Percentiles rank a stretch among this genome's conserved stretches.
Evolutionary conservation across 1,140 invertebrate species (phyloP).

Genomic region (Drosophila varians): DNA sequence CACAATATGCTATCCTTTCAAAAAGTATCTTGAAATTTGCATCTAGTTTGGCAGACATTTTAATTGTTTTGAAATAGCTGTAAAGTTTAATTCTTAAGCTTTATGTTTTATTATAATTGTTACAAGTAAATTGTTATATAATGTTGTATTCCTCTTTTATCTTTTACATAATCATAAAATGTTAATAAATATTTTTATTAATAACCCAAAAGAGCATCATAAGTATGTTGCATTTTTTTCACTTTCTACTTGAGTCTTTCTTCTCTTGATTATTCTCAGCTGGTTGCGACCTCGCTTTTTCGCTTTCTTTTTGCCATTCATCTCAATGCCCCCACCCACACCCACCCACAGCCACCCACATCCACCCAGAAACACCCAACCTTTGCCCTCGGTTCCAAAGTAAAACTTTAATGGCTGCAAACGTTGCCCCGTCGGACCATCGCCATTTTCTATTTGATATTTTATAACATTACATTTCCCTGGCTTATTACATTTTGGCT

Average conservation of each 20-base stretch:
- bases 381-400: conserved; percentile 67
- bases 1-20: conserved; percentile 17
- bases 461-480: conserved; percentile 82
- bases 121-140: background rate
- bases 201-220: conserved; percentile 2
- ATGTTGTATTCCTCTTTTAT: too few relatives aligned
- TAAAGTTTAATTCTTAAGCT: background rate
- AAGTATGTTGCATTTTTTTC: too few relatives aligned
- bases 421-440: conserved; percentile 48
- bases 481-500: conserved; percentile 82
- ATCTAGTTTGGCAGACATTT: conserved; percentile 10
- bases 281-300: conserved; percentile 4
- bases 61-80: background rate
- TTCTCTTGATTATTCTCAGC: conserved; percentile 6
- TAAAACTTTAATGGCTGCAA: conserved; percentile 77
- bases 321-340: background rate
- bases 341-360: background rate
- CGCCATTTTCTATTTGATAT: conserved; percentile 76
- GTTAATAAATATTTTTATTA: too few relatives aligned
- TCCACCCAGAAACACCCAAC: background rate
- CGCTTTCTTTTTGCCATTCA: background rate
- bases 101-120: background rate
- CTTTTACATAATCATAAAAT: too few relatives aligned
- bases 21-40: conserved; percentile 19
- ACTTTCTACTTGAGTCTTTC: background rate